These are phyloP conservation scores for Spodoptera litura DNA, from an alignment of 1,140 invertebrate genomes.

Conservation along the genomic window DNA sequence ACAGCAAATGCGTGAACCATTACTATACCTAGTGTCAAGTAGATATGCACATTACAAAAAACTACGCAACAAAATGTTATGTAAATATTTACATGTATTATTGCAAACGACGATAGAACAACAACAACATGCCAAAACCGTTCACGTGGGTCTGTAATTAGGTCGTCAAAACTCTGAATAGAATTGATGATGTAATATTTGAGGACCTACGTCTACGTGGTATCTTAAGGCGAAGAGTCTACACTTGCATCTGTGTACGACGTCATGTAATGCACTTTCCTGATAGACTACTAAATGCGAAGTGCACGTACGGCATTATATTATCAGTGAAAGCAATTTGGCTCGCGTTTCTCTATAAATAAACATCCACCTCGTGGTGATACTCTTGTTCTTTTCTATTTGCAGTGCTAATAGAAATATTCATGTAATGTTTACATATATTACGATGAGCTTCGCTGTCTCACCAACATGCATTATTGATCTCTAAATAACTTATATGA, in stretches of 20 bases:
- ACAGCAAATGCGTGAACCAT: neutral
- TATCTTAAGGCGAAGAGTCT: neutral
- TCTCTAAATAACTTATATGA: neutral
- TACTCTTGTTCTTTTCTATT: conserved; percentile 51
- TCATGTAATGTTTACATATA: conserved; percentile 44
- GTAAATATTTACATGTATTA: conserved; percentile 33
- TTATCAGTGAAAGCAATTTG: conserved; percentile 76
- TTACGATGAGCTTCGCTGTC: conserved; percentile 4
- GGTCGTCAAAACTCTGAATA: conserved; percentile 30
- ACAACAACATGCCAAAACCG: conserved; percentile 31
- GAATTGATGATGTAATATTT: conserved; percentile 19
- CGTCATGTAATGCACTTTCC: conserved; percentile 25
- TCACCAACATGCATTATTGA: neutral
- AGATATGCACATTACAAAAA: conserved; percentile 10
- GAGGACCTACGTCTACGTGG: conserved; percentile 14
- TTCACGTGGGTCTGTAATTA: conserved; percentile 22
- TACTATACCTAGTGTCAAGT: neutral
- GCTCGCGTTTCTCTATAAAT: conserved; percentile 72
- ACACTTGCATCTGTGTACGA: neutral
- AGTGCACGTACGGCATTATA: conserved; percentile 48
- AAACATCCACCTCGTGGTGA: conserved; percentile 57
- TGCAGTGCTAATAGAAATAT: conserved; percentile 49
- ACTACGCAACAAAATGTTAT: neutral
- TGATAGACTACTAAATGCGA: conserved; percentile 23
- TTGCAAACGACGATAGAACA: conserved; percentile 26